These are phyloP conservation scores for Torymus aiolomorphi DNA, from an alignment of 2,888 invertebrate genomes.

Conservation along the genomic window DNA sequence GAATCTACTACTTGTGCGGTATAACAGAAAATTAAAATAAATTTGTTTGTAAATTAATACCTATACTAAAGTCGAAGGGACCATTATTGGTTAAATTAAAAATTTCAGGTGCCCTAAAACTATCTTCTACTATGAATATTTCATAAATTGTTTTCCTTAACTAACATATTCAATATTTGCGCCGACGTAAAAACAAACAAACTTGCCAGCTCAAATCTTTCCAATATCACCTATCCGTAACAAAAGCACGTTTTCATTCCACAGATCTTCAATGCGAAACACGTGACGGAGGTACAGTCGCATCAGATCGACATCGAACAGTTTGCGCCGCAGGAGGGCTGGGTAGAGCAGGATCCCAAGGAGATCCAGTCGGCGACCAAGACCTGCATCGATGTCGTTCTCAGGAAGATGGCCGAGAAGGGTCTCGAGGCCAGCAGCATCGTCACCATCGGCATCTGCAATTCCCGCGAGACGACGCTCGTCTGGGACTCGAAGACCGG, in stretches of 20 bases:
- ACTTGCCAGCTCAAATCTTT: no score
- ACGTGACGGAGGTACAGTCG: slow-evolving; percentile 86
- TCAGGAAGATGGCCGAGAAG: slow-evolving; percentile 79
- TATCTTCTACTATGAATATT: no score
- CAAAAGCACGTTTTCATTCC: slow-evolving; percentile 31
- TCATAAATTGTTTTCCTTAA: no score
- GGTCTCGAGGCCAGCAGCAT: slow-evolving; percentile 83
- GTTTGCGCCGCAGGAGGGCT: slow-evolving; percentile 90
- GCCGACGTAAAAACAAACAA: no score
- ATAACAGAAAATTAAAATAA: no score
- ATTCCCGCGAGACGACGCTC: slow-evolving; percentile 97
- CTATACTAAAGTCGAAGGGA: no score
- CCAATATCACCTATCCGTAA: no score
- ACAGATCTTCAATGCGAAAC: slow-evolving; percentile 86
- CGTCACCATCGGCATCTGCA: slow-evolving; percentile 93
- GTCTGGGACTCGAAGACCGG: slow-evolving; percentile 97
- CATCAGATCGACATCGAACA: slow-evolving; percentile 89
- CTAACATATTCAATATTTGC: no score
- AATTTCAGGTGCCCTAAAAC: no score
- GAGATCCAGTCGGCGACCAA: slow-evolving; percentile 89
- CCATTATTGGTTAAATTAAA: no score
- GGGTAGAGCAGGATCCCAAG: slow-evolving; percentile 94
- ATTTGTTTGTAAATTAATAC: no score
- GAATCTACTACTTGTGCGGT: no score
- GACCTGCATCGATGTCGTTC: slow-evolving; percentile 86